Percentiles rank a stretch among this genome's conserved stretches.
Evolutionary conservation across 2,113 vertebrate genomes (phyloP).

Genomic region (Clarias macrocephalus): DNA sequence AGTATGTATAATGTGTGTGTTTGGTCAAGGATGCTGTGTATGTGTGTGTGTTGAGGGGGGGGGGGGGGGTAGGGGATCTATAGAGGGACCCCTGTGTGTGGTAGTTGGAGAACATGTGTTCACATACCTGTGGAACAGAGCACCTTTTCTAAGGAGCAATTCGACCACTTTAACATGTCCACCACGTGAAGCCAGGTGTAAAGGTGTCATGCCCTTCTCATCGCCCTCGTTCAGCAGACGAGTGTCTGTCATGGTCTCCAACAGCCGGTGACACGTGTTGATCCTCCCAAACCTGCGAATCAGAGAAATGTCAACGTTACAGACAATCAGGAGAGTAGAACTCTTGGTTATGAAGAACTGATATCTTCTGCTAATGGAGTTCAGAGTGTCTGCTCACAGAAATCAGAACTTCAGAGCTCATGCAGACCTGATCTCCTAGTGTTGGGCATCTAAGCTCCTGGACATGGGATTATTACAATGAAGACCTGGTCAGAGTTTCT

Average conservation of each 20-base stretch:
- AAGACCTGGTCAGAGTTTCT: neutral
- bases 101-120: neutral
- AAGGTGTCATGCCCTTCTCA: slow-evolving; percentile 83
- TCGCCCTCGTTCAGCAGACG: slow-evolving; percentile 86
- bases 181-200: slow-evolving; percentile 81
- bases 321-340: neutral
- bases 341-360: neutral
- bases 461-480: neutral
- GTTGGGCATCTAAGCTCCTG: neutral
- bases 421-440: neutral
- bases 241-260: slow-evolving; percentile 76
- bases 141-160: slow-evolving; percentile 82
- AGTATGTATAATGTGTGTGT: too few relatives aligned
- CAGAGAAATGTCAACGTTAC: neutral
- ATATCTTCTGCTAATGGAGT: neutral
- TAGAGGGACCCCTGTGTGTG: neutral
- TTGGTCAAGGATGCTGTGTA: too few relatives aligned
- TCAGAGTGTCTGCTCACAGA: neutral
- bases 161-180: slow-evolving; percentile 86
- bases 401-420: neutral
- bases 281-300: slow-evolving; percentile 79
- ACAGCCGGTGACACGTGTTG: slow-evolving; percentile 81
- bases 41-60: too few relatives aligned
- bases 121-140: slow-evolving; percentile 80
- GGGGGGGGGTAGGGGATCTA: too few relatives aligned